Conservation (phyloP, 1,140 invertebrate genomes). For the Anastrepha ludens region DNA sequence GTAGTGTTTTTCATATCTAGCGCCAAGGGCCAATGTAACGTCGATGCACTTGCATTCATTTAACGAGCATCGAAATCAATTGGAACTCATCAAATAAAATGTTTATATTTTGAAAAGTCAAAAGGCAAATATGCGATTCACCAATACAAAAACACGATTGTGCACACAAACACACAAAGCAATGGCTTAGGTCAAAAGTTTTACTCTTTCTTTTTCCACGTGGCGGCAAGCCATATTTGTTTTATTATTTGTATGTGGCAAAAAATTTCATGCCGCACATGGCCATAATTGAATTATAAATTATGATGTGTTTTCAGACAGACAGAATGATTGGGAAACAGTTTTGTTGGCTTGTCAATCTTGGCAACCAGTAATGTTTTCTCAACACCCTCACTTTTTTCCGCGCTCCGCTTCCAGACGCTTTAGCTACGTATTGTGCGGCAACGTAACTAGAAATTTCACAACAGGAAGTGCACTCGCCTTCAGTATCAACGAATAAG, state of each 20-base stretch:
- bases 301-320: slow-evolving; percentile 7
- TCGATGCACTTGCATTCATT: not conserved
- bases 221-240: not conserved
- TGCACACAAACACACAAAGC: no score
- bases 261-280: not conserved
- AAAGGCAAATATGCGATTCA: slow-evolving; percentile 5
- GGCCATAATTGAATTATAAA: slow-evolving; percentile 38
- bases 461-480: not conserved
- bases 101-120: slow-evolving; percentile 27
- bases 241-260: not conserved
- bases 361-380: not conserved
- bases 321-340: not conserved
- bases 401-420: no score
- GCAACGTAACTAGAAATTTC: not conserved
- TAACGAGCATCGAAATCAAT: slow-evolving; percentile 24
- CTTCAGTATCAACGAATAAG: not conserved
- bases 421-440: not conserved
- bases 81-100: not conserved
- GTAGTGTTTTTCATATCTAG: no score
- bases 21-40: not conserved
- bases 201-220: not conserved
- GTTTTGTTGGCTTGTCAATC: not conserved
- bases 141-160: not conserved
- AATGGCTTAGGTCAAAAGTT: not conserved
- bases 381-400: not conserved